Base-by-base conservation (phyloP, 2,888 invertebrate genomes). In the Stenoptilia bipunctidactyla region DNA sequence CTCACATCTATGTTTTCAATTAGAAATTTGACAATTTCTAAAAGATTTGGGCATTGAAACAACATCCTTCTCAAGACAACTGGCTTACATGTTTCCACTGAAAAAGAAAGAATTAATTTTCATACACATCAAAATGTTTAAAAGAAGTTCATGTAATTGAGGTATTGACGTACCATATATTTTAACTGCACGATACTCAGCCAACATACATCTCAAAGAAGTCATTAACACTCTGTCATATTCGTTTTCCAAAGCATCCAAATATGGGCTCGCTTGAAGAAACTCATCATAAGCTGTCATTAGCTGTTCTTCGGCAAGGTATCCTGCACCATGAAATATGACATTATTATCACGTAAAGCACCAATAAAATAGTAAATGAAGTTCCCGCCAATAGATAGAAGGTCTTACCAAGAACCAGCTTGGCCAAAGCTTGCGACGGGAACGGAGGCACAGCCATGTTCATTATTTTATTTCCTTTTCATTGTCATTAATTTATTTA, bases 211-310 rank as follows among this genome's bases (percentile, higher is more conserved):
- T 52, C 56, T 74, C 8, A 85, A 63, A 44, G 84, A 77, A 55
- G 76, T 80, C 76, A 85, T 83, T 53, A 80, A 73, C 50, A 80
- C 70, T 49, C 82, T 72, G 57, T 80, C 82, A 66, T 74, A 83
- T 56, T 79, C 84, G 62, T 77, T 83, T 46, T 60, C 60, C 27
- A 67, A 56, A 9, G 74, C 82, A 48, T 82, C 83, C 49, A 85
- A 62, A 53, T 82, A 82, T 0, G 77, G 80, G 47, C 83, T 82
- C 3, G 74, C 72, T 56, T 76, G 73, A 1, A 85, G 56, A 48
- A 85, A 84, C 54, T 83, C 83, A 65, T 83, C 80, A 53, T 84
- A 84, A 1, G 76, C 80, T 20, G 76, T 76, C 80, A 79, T 79
- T 42, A 84, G 67, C 55, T 83, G 76, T 54, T 84, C 82, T 47